Conservation (phyloP, 2,888 invertebrate species). For the Plagodis pulveraria region DNA sequence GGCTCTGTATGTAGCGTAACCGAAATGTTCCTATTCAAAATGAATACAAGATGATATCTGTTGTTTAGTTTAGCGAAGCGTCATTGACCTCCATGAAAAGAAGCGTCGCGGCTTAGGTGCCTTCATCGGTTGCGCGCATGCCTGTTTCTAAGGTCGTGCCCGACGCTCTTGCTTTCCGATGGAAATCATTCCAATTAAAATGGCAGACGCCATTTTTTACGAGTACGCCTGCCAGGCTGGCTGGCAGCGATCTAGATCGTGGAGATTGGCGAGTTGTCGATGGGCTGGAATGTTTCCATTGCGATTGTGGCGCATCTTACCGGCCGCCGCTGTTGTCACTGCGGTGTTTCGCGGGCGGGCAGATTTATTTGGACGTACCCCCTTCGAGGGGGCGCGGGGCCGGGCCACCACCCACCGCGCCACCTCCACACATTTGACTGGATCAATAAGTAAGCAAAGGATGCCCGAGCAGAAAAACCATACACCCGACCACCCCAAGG, state of each 20-base stretch:
- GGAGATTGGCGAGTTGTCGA: constrained; percentile 31
- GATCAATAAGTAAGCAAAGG: constrained; percentile 87
- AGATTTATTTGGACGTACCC: constrained; percentile 86
- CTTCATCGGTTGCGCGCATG: constrained; percentile 76
- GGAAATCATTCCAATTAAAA: constrained; percentile 76
- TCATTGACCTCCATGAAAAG: constrained; percentile 74
- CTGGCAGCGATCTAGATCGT: constrained; percentile 24
- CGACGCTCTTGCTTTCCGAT: constrained; percentile 65
- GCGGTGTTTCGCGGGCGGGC: constrained; percentile 85
- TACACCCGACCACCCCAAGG: constrained; percentile 84
- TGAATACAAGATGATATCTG: constrained; percentile 52
- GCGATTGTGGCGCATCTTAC: constrained; percentile 82
- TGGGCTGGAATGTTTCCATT: constrained; percentile 69
- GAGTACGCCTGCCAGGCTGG: constrained; percentile 11
- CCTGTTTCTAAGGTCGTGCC: constrained; percentile 76
- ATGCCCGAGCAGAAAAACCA: constrained; percentile 86
- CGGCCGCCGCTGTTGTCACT: constrained; percentile 82
- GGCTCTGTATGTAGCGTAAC: constrained; percentile 5
- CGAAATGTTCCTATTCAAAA: constrained; percentile 33
- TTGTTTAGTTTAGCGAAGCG: constrained; percentile 60
- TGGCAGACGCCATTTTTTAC: constrained; percentile 52
- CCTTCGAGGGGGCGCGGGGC: constrained; percentile 71
- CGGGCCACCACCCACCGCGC: constrained; percentile 81
- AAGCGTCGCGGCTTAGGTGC: constrained; percentile 72
- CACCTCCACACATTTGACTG: constrained; percentile 86